These are phyloP conservation scores for Psittacula echo DNA, from an alignment of 2,797 vertebrate genomes.

Conservation along the genomic window DNA sequence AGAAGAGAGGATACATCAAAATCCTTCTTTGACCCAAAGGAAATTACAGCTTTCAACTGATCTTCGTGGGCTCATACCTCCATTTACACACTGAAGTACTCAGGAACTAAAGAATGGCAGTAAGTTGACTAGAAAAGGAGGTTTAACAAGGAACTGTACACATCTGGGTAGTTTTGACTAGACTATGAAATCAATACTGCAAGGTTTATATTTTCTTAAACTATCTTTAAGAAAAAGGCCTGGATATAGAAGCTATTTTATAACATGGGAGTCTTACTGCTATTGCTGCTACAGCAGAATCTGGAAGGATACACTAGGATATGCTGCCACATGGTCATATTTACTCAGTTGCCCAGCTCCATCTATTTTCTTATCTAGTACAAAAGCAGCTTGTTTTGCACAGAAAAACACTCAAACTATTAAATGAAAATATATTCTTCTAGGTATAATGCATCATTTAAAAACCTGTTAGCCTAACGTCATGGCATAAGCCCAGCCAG, in stretches of 20 bases:
- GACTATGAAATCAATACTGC: background rate
- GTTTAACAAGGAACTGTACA: background rate
- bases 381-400: background rate
- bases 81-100: background rate
- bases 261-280: background rate
- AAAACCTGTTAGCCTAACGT: background rate
- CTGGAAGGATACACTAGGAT: background rate
- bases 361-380: conserved; percentile 9
- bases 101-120: background rate
- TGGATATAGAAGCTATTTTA: background rate
- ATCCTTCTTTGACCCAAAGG: background rate
- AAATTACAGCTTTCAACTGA: background rate
- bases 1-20: background rate
- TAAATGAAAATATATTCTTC: background rate
- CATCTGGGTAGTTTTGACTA: background rate
- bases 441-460: background rate
- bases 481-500: background rate
- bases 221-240: background rate
- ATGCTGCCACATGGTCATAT: conserved; percentile 31
- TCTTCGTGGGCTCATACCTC: background rate
- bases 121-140: background rate
- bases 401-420: background rate
- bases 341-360: conserved; percentile 42
- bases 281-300: conserved; percentile 11
- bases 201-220: background rate